Evolutionary conservation across 2,797 vertebrate species (phyloP).

Genomic region (Odontamblyopus lacepedii): DNA sequence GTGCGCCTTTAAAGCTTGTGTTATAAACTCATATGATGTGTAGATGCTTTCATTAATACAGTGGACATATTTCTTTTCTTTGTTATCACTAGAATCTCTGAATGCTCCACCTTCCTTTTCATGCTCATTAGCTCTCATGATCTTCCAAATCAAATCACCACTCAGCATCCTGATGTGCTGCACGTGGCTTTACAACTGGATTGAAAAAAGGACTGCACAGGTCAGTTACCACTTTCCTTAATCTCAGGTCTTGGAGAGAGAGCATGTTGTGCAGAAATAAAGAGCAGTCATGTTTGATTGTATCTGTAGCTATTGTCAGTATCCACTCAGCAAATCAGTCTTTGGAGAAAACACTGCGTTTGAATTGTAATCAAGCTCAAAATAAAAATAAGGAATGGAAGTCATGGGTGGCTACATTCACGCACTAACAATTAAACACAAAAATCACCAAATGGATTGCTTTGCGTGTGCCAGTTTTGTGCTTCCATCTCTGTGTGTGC

Average conservation of each 20-base stretch:
- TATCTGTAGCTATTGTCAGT: conserved; percentile 13
- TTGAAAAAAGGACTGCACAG: not conserved
- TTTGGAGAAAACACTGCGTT: conserved; percentile 27
- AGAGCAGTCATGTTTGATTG: not conserved
- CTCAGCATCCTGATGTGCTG: not conserved
- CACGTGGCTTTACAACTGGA: not conserved
- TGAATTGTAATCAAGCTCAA: conserved; percentile 31
- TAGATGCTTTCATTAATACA: not conserved
- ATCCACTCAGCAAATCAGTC: conserved; percentile 12
- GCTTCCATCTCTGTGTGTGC: conserved; percentile 31
- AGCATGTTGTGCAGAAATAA: conserved; percentile 3
- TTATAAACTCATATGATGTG: not conserved
- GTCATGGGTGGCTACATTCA: conserved; percentile 37
- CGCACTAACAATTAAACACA: conserved; percentile 52
- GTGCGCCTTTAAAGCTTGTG: not conserved
- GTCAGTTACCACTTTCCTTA: not conserved
- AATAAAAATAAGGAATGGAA: conserved; percentile 32
- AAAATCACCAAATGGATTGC: conserved; percentile 46
- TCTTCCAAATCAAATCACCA: not conserved
- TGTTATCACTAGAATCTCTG: not conserved
- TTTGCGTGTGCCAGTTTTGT: conserved; percentile 30
- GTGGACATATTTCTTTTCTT: not conserved
- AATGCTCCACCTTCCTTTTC: not conserved
- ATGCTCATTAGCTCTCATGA: not conserved
- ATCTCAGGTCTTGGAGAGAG: not conserved